These are phyloP conservation scores for Petrophora chlorosata DNA, from an alignment of 2,888 invertebrate genomes.

Conservation along the genomic window DNA sequence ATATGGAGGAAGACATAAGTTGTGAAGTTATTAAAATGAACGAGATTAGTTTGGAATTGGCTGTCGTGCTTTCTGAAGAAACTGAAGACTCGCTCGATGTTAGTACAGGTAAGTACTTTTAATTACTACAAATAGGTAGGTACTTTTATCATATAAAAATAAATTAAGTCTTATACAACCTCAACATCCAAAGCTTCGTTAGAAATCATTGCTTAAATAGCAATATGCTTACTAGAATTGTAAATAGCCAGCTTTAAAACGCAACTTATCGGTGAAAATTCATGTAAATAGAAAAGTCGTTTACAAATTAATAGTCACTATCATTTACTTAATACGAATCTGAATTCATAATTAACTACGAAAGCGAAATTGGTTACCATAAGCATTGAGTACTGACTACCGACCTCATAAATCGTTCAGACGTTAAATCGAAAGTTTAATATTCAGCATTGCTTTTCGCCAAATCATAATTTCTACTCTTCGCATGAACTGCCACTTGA, in stretches of 20 bases:
- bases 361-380: constrained; percentile 27
- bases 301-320: constrained; percentile 6
- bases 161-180: no score
- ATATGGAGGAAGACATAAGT: constrained; percentile 14
- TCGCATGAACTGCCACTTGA: constrained; percentile 57
- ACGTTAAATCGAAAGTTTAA: constrained; percentile 41
- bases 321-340: constrained; percentile 10
- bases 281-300: neutral
- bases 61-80: constrained; percentile 9
- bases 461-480: constrained; percentile 45
- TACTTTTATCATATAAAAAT: no score
- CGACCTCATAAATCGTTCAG: constrained; percentile 36
- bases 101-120: constrained; percentile 38
- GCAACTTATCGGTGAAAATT: no score
- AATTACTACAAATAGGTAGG: neutral
- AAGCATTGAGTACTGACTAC: constrained; percentile 38
- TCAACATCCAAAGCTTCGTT: no score
- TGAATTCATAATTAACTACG: constrained; percentile 15
- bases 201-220: no score
- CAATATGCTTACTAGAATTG: no score
- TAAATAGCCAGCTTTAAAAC: no score
- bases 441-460: constrained; percentile 44
- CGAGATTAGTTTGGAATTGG: constrained; percentile 11
- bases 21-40: constrained; percentile 16
- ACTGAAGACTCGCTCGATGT: constrained; percentile 28